Evolutionary conservation across 2,797 vertebrate species (phyloP), one percentile per base, ranked within the genome.

Genomic region (Phoebastria nigripes): DNA sequence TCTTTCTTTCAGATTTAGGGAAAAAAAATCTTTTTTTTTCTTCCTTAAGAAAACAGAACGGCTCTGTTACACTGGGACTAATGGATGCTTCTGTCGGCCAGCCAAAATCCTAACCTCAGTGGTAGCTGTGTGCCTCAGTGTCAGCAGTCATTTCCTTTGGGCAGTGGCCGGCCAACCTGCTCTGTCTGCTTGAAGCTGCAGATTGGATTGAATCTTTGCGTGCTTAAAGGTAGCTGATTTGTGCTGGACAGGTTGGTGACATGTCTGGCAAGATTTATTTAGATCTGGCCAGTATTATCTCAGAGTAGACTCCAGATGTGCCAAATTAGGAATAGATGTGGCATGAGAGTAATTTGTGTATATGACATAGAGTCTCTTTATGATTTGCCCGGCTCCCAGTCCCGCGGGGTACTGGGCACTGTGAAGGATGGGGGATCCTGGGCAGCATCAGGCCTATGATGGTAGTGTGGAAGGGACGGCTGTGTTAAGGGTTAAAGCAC

Each of bases 391-490:
- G 8, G 56, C 52, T 71, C 51, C 42, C 47, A 24, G 61, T 69
- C 28, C 41, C 2, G 2, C 4, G 4, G 66, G 37, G 26, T 5
- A 0, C 12, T 13, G 77, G 49, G 55, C 49, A 13, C 44, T 0
- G 0, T 2, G 44, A 6, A 14, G 74, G 52, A 4, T 15, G 46
- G 44, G 46, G 47, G 10, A 15, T 19, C 18, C 61, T 59, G 39
- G 62, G 46, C 74, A 69, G 46, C 8, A 17, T 42, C 65, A n/a
- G 55, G 18, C 39, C 54, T 33, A 3, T 29, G 35, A n/a, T 1
- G 3, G n/a, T 26, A n/a, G 44, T 0, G 0, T 49, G 63, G 51
- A 39, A 17, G 70, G 63, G 29, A 15, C 35, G 2, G 1, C 29
- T 22, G 15, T 15, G 9, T 9, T 17, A 20, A n/a, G 31, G 58